phyloP scores from a whole-genome alignment of 1,140 invertebrate species.

The Heliconius nattereri region DNA sequence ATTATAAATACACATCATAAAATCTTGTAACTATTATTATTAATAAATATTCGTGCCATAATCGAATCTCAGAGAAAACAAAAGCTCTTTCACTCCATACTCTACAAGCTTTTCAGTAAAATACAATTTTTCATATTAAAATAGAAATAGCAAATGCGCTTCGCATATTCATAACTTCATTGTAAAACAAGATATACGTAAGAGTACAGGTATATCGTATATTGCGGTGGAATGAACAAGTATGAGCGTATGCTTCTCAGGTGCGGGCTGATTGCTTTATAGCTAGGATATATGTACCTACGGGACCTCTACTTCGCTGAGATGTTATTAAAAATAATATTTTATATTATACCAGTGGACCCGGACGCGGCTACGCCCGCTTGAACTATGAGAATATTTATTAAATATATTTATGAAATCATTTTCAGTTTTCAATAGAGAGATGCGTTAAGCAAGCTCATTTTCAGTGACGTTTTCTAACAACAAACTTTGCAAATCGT shows the following conservation, averaged over 20 bases:
- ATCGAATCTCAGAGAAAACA: not conserved
- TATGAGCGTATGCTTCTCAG: not conserved
- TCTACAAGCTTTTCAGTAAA: not conserved
- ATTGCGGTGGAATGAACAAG: not conserved
- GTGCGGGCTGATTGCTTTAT: not conserved
- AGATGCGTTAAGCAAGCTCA: too few relatives aligned
- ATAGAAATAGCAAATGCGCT: not conserved
- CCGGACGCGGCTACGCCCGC: too few relatives aligned
- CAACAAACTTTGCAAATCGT: too few relatives aligned
- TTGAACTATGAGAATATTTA: too few relatives aligned
- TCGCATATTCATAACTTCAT: not conserved
- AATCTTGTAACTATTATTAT: too few relatives aligned
- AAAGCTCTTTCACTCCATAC: not conserved
- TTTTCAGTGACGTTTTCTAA: too few relatives aligned
- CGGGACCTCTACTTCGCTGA: not conserved
- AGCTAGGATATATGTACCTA: not conserved
- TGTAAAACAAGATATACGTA: not conserved
- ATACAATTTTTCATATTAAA: not conserved
- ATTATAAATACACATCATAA: not conserved
- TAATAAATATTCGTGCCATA: too few relatives aligned
- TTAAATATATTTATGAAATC: too few relatives aligned
- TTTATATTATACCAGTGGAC: not conserved
- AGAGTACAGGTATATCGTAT: not conserved
- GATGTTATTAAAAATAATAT: not conserved
- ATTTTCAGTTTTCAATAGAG: too few relatives aligned